phyloP scores from a whole-genome alignment of 64 coral and sea anemone genomes.

The Anthopleura sola region DNA sequence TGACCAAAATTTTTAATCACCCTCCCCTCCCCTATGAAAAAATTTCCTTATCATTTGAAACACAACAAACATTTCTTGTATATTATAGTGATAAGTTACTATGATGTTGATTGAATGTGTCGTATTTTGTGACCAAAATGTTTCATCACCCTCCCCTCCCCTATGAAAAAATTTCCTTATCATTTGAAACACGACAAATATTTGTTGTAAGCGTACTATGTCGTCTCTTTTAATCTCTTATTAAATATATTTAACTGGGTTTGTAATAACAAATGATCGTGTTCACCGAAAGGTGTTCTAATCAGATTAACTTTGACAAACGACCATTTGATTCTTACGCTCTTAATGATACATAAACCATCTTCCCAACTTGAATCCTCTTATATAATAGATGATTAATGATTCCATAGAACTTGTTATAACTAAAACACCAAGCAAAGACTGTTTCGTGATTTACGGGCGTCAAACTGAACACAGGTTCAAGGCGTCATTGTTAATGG shows the following conservation, averaged over 20 bases:
- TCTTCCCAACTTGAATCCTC: neutral
- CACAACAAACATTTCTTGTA: no score
- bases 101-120: no score
- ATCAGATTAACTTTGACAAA: neutral
- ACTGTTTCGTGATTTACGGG: neutral
- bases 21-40: no score
- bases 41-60: no score
- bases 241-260: neutral
- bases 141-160: no score
- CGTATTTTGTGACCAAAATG: no score
- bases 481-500: neutral
- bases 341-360: slow-evolving; percentile 1
- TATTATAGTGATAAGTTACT: no score
- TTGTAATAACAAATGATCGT: neutral
- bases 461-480: neutral
- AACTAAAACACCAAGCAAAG: neutral
- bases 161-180: no score
- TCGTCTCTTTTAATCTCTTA: neutral
- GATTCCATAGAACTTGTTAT: neutral
- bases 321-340: neutral
- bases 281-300: neutral
- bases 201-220: no score
- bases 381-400: neutral
- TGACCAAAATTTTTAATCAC: no score
- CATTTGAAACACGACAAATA: no score